Base-by-base conservation (phyloP, 2,113 vertebrate species). In the Dryoscopus gambensis region DNA sequence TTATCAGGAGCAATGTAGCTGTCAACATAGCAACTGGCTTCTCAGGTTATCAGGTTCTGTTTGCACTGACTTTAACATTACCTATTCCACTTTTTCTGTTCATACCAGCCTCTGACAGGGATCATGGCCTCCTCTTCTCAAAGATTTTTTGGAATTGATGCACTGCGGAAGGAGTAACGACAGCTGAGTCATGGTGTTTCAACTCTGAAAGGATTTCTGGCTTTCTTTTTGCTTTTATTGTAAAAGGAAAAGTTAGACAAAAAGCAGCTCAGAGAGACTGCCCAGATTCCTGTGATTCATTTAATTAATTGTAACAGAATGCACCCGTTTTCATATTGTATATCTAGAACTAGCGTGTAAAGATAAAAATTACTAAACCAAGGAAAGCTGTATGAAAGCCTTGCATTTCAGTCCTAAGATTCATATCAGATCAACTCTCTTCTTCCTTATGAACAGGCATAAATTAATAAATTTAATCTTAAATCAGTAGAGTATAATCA, bases 121-220 rank as follows among this genome's bases (percentile, higher is more conserved):
- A 15, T 6, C 23, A 83, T 21, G 33, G 49, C 10, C 52, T n/a
- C 39, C 25, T 50, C 33, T 27, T 57, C 50, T 77, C 33, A 1
- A 4, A 81, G 33, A 15, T 35, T 7, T 85, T 92, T 80, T 44
- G 47, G 50, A 91, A 89, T 25, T 44, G 11, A 89, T 55, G 62
- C 7, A 30, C 31, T 75, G 65, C 0, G 0, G 35, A 95, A n/a
- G 53, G 10, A 75, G 20, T 47, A 84, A 31, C 0, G 0, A 87
- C 22, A 65, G 42, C 37, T 68, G 39, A 94, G 49, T 88, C 50
- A 15, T 11, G 10, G 49, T 53, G 13, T 71, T 95, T 60, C 44
- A 44, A 31, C 19, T 63, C 33, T 71, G 63, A 74, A 73, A 67
- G 31, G 27, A 71, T 91, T 79, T 78, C 28, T 71, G 49, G 6